These are phyloP conservation scores for Perizoma affinitatum DNA, from an alignment of 2,888 invertebrate genomes.

Conservation along the genomic window DNA sequence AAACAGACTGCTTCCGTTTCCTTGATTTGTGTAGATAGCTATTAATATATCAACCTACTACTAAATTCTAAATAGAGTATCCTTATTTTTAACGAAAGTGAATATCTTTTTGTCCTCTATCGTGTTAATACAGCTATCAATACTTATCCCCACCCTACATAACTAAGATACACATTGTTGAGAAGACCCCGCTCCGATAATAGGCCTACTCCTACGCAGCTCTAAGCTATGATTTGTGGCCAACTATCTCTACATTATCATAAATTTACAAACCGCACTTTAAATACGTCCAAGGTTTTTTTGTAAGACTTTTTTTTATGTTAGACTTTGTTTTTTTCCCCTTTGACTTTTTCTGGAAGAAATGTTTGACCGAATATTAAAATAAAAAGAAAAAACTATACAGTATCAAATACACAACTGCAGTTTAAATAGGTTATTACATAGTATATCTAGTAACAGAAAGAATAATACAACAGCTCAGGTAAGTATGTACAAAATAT, in stretches of 20 bases:
- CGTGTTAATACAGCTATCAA: conserved; percentile 16
- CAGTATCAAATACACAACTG: too few relatives aligned
- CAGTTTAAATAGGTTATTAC: too few relatives aligned
- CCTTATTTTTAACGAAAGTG: conserved; percentile 3
- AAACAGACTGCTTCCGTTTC: too few relatives aligned
- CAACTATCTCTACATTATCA: conserved; percentile 55
- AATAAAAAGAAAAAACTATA: too few relatives aligned
- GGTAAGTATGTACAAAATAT: too few relatives aligned
- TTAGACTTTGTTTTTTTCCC: conserved; percentile 24
- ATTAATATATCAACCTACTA: background rate
- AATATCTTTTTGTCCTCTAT: background rate
- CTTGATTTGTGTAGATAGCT: too few relatives aligned
- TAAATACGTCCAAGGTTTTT: conserved; percentile 52
- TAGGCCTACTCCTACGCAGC: conserved; percentile 51
- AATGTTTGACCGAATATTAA: too few relatives aligned
- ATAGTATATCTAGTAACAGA: too few relatives aligned
- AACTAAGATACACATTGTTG: conserved; percentile 15
- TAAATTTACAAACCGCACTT: conserved; percentile 60
- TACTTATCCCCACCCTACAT: conserved; percentile 9
- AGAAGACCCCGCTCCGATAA: conserved; percentile 37
- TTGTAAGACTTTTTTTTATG: conserved; percentile 40
- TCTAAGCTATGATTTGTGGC: conserved; percentile 45
- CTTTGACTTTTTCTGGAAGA: background rate
- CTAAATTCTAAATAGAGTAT: background rate
- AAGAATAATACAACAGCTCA: too few relatives aligned